Evolutionary conservation across 2,797 vertebrate genomes (phyloP).

Genomic region (Platyrinchus mystaceus): DNA sequence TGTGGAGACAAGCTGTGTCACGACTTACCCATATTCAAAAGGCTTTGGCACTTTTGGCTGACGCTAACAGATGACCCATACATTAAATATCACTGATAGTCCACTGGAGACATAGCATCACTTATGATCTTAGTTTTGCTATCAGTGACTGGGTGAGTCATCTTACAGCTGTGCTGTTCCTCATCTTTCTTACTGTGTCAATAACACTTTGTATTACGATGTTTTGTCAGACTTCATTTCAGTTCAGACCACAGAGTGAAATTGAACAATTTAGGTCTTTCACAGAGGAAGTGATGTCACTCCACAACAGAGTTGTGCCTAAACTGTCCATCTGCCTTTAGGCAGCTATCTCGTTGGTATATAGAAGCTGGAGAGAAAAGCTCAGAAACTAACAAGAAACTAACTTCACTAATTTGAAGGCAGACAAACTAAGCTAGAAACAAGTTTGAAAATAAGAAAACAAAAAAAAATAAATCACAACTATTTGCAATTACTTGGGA

Average conservation of each 20-base stretch:
- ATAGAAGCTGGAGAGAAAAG: neutral
- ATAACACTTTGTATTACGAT: neutral
- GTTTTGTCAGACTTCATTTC: neutral
- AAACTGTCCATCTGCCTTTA: neutral
- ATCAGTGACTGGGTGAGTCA: neutral
- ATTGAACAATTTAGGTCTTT: neutral
- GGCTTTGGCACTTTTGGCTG: neutral
- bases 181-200: neutral
- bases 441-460: neutral
- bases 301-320: neutral
- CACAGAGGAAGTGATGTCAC: rapidly evolving
- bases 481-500: neutral
- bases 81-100: neutral
- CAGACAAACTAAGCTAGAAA: neutral
- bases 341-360: neutral
- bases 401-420: neutral
- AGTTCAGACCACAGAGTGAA: neutral
- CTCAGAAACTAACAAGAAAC: neutral
- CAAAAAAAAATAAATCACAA: neutral
- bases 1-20: neutral
- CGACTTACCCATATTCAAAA: neutral
- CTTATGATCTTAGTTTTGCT: neutral
- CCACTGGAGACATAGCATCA: too few species aligned
- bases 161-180: neutral
- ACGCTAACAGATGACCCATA: neutral